These are phyloP conservation scores for Camptogramma bilineatum DNA, from an alignment of 2,888 invertebrate species.

Conservation along the genomic window DNA sequence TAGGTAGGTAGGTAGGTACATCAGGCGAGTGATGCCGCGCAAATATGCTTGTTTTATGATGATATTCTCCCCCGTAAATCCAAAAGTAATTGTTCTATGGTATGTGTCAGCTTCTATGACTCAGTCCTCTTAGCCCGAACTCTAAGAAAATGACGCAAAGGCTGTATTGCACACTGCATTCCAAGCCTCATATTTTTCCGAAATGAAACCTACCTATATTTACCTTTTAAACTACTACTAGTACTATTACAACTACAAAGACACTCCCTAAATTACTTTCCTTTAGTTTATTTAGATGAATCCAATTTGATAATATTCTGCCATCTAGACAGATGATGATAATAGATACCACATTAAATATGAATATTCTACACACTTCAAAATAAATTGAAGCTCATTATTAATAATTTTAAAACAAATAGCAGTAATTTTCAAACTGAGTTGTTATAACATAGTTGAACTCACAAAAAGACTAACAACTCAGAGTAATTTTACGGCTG, in stretches of 20 bases:
- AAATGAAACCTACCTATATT: too few species aligned
- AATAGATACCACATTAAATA: too few species aligned
- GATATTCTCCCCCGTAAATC: neutral
- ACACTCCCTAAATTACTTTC: too few species aligned
- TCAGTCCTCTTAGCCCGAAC: constrained; percentile 12
- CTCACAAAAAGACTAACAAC: neutral
- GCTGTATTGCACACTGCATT: constrained; percentile 3
- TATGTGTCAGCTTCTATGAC: constrained; percentile 20
- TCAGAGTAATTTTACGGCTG: neutral
- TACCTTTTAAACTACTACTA: too few species aligned
- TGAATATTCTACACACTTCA: too few species aligned
- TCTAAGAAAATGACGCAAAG: constrained; percentile 26
- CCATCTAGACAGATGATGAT: too few species aligned
- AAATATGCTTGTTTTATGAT: too few species aligned
- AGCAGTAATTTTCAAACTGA: neutral
- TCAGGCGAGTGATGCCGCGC: too few species aligned
- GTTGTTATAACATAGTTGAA: neutral
- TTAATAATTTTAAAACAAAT: neutral
- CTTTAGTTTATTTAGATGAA: too few species aligned
- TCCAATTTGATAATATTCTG: too few species aligned
- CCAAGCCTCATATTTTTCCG: neutral
- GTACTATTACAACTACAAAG: too few species aligned
- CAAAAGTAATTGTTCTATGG: neutral
- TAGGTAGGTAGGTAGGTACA: too few species aligned
- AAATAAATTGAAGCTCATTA: neutral